Percentiles rank a stretch among this genome's conserved stretches.
These are phyloP conservation scores for Mormyrus hasselquistii DNA, from an alignment of 2,797 vertebrate genomes.

Conservation along the genomic window DNA sequence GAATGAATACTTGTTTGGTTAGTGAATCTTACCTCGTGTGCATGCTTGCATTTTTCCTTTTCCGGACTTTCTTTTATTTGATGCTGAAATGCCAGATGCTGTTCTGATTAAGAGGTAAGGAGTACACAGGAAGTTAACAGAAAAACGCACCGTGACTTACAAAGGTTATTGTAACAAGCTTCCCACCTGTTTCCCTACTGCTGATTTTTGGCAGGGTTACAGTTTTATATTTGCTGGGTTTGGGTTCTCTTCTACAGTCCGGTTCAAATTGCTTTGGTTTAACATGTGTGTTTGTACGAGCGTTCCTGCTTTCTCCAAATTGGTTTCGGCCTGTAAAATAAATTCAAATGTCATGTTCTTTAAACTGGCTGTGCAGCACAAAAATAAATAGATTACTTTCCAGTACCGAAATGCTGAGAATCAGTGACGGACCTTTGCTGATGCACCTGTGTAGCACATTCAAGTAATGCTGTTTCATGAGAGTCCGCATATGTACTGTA, in stretches of 20 bases:
- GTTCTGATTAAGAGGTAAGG: not conserved
- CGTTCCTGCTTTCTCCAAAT: constrained; percentile 13
- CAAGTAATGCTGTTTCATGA: constrained; percentile 60
- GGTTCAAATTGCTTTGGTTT: constrained; percentile 7
- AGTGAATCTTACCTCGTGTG: constrained; percentile 4
- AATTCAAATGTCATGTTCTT: not conserved
- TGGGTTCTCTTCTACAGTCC: not conserved
- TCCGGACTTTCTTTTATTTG: constrained; percentile 13
- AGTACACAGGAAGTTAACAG: not conserved
- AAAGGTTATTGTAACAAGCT: not conserved
- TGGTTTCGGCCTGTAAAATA: constrained; percentile 11
- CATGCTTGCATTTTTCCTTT: not conserved
- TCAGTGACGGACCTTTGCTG: constrained; percentile 40
- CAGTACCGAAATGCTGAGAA: not conserved
- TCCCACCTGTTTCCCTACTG: constrained; percentile 19
- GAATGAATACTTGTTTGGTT: not conserved
- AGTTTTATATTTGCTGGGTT: not conserved
- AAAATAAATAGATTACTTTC: not conserved
- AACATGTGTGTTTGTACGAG: not conserved
- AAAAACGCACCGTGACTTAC: not conserved
- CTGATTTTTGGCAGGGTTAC: constrained; percentile 19
- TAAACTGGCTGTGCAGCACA: not conserved
- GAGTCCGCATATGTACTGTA: constrained; percentile 51
- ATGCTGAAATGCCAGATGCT: not conserved
- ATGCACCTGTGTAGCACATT: constrained; percentile 45